Evolutionary conservation across 2,888 invertebrate genomes (phyloP).

Genomic region (Caenorhabditis auriculariae): DNA sequence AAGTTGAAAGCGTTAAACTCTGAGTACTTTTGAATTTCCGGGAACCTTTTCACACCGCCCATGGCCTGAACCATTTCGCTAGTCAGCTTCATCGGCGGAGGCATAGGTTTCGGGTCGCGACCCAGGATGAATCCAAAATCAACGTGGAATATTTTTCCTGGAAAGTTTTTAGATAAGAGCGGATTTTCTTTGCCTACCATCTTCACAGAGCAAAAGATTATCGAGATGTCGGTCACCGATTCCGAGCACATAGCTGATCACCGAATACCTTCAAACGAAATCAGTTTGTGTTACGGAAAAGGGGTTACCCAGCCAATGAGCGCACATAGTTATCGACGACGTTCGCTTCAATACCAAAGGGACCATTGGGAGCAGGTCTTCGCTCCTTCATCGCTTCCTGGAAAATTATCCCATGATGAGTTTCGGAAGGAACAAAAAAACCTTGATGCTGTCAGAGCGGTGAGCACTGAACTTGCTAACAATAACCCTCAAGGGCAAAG

Average conservation of each 20-base stretch:
- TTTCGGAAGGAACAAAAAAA: not conserved
- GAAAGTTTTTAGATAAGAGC: no score
- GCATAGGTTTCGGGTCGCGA: slow-evolving; percentile 91
- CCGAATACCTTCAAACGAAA: slow-evolving; percentile 25
- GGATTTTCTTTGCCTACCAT: no score
- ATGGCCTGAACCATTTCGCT: slow-evolving; percentile 94
- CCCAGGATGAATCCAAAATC: slow-evolving; percentile 96
- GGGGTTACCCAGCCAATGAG: slow-evolving; percentile 33
- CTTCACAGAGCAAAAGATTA: slow-evolving; percentile 86
- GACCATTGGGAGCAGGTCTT: slow-evolving; percentile 82
- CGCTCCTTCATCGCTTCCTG: slow-evolving; percentile 81
- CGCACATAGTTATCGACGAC: slow-evolving; percentile 93
- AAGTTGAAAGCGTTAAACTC: slow-evolving; percentile 39
- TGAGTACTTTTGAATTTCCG: not conserved
- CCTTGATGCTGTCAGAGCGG: slow-evolving; percentile 15
- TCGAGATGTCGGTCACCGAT: slow-evolving; percentile 81
- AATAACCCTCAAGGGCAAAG: slow-evolving; percentile 64
- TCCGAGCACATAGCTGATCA: slow-evolving; percentile 90
- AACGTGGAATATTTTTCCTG: slow-evolving; percentile 88
- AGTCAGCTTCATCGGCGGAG: slow-evolving; percentile 97
- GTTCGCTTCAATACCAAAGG: slow-evolving; percentile 86
- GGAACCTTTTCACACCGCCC: slow-evolving; percentile 28
- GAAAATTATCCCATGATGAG: not conserved
- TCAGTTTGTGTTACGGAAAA: no score
- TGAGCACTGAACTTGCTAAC: slow-evolving; percentile 26